These are phyloP conservation scores for Orussus abietinus DNA, from an alignment of 1,140 invertebrate species.

Conservation along the genomic window DNA sequence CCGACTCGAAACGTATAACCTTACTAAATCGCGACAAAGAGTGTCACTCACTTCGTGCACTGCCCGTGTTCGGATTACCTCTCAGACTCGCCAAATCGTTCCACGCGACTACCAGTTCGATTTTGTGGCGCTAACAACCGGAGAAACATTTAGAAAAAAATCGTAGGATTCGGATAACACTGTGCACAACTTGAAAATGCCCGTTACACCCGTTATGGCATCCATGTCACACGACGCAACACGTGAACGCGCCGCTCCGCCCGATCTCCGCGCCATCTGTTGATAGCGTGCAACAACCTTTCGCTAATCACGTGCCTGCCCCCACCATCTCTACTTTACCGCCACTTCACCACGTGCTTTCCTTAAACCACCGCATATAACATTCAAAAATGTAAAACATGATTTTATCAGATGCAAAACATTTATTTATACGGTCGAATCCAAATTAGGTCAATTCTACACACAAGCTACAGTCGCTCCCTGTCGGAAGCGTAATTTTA, in stretches of 20 bases:
- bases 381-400: no score
- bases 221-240: constrained; percentile 12
- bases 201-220: constrained; percentile 6
- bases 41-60: neutral
- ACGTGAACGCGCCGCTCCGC: no score
- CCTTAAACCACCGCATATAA: no score
- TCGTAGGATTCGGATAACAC: neutral
- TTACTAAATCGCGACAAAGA: neutral
- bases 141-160: neutral
- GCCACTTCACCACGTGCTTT: no score
- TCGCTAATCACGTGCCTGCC: no score
- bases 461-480: constrained; percentile 25
- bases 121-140: neutral
- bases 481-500: constrained; percentile 27
- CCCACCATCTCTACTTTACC: no score
- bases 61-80: no score
- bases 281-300: no score
- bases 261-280: no score
- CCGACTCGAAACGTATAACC: neutral
- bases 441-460: constrained; percentile 30
- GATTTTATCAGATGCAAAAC: constrained; percentile 27
- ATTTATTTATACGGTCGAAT: constrained; percentile 30
- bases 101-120: neutral
- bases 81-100: neutral
- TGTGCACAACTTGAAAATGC: constrained; percentile 6